Evolutionary conservation across 2,113 vertebrate genomes (phyloP).

Genomic region (Platanista minor): DNA sequence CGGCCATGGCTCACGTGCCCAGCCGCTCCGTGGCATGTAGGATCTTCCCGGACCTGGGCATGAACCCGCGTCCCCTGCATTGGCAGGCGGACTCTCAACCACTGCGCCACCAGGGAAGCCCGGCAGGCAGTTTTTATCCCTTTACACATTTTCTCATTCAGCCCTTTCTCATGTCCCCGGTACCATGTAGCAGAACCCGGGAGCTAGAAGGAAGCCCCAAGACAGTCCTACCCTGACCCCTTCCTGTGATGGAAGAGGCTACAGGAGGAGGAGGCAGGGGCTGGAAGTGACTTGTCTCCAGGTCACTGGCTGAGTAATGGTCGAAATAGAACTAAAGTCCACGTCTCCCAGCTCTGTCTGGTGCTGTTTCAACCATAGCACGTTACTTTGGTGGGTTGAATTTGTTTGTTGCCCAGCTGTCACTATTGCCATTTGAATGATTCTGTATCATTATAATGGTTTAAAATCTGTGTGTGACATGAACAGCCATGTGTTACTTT

Average conservation of each 20-base stretch:
- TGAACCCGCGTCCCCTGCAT: too few species aligned
- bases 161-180: background rate
- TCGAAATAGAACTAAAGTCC: background rate
- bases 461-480: constrained; percentile 17
- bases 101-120: too few species aligned
- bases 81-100: too few species aligned
- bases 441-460: background rate
- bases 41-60: too few species aligned
- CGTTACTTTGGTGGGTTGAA: background rate
- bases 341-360: background rate
- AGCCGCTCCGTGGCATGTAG: too few species aligned
- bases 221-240: background rate
- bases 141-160: background rate
- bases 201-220: background rate
- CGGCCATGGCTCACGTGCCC: too few species aligned
- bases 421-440: constrained; percentile 14
- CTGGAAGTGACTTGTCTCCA: background rate
- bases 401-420: constrained; percentile 9
- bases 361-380: background rate
- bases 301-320: background rate
- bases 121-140: background rate
- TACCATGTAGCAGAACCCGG: background rate
- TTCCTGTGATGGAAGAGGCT: background rate
- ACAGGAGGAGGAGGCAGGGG: background rate
- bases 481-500: background rate